Evolutionary conservation across 92 coral and sea anemone genomes (phyloP).

Genomic region (Porites lobata): DNA sequence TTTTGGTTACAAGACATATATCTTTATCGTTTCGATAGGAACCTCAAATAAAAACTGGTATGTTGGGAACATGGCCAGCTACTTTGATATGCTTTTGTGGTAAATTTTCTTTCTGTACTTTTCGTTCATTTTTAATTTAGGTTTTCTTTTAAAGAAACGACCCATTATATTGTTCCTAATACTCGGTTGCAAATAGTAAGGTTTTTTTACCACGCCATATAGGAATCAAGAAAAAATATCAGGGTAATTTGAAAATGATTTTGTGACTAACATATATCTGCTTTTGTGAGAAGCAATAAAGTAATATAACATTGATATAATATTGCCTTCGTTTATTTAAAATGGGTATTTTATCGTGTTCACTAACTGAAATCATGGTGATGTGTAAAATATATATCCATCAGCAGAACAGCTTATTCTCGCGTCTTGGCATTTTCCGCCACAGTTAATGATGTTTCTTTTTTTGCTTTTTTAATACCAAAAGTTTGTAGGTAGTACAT

Average conservation of each 20-base stretch:
- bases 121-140: not conserved
- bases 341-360: not conserved
- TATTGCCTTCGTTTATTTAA: conserved; percentile 22
- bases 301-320: not conserved
- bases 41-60: conserved; percentile 7
- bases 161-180: too few species aligned
- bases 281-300: not conserved
- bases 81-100: not conserved
- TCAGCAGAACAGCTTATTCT: too few species aligned
- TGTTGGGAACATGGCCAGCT: not conserved
- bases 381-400: too few species aligned
- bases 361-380: not conserved
- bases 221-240: not conserved
- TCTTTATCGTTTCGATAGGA: not conserved
- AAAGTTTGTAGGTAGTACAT: not conserved
- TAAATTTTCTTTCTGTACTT: not conserved
- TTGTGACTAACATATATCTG: not conserved
- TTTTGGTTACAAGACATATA: too few species aligned
- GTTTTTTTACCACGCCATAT: too few species aligned
- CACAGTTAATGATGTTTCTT: too few species aligned
- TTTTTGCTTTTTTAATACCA: too few species aligned
- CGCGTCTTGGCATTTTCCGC: too few species aligned
- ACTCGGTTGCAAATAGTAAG: too few species aligned
- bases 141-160: not conserved
- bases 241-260: not conserved